These are phyloP conservation scores for Dryocosmus kuriphilus DNA, from an alignment of 2,888 invertebrate genomes.

Conservation along the genomic window DNA sequence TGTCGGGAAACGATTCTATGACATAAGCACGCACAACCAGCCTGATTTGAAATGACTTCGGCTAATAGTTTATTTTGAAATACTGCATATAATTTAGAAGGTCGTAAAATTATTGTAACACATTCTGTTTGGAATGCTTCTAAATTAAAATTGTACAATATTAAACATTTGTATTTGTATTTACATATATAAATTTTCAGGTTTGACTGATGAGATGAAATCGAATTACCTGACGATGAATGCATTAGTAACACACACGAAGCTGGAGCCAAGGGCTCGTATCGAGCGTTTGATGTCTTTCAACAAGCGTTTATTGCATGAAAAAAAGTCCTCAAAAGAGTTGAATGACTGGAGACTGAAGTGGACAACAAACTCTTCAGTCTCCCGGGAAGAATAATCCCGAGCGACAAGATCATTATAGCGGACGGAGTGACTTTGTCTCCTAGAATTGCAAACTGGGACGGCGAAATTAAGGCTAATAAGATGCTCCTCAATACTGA, in stretches of 20 bases:
- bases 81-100: too few relatives aligned
- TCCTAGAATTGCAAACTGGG: slow-evolving; percentile 88
- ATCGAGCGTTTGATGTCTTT: slow-evolving; percentile 84
- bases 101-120: too few relatives aligned
- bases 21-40: too few relatives aligned
- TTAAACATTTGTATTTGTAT: too few relatives aligned
- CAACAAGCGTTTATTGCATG: slow-evolving; percentile 80
- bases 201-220: slow-evolving; percentile 83
- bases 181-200: slow-evolving; percentile 51
- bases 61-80: too few relatives aligned
- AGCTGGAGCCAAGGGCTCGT: slow-evolving; percentile 84
- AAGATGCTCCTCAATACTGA: slow-evolving; percentile 75
- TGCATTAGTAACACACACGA: slow-evolving; percentile 86
- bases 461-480: slow-evolving; percentile 67
- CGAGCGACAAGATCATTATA: slow-evolving; percentile 82
- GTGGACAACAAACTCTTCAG: slow-evolving; percentile 83
- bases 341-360: slow-evolving; percentile 86
- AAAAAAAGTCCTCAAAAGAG: slow-evolving; percentile 79
- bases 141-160: too few relatives aligned
- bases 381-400: slow-evolving; percentile 84
- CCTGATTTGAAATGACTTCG: too few relatives aligned
- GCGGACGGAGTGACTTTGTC: slow-evolving; percentile 77
- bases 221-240: slow-evolving; percentile 78
- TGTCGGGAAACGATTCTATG: too few relatives aligned
- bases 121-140: too few relatives aligned